phyloP scores from a whole-genome alignment of 2,113 vertebrate genomes.

The Aleadryas rufinucha region DNA sequence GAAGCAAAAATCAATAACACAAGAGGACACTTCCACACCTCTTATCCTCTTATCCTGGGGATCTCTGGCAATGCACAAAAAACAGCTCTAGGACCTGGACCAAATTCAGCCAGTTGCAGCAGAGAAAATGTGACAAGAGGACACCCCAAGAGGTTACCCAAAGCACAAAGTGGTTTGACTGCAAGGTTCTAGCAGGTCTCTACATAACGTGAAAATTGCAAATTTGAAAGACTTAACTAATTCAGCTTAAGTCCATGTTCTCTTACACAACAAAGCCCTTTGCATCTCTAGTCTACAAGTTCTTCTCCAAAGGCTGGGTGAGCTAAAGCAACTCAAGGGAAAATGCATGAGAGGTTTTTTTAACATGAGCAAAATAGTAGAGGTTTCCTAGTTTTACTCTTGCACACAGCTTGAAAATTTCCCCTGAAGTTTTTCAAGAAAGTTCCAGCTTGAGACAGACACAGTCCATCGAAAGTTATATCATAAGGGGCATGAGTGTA shows the following conservation, averaged over 20 bases:
- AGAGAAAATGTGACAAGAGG: background rate
- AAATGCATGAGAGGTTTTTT: background rate
- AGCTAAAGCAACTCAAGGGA: background rate
- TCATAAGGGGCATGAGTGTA: background rate
- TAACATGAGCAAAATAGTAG: background rate
- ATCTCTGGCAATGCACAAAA: background rate
- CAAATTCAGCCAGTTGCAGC: background rate
- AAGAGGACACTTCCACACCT: background rate
- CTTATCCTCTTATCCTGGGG: background rate
- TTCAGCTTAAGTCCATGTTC: background rate
- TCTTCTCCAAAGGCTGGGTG: background rate
- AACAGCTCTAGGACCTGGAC: background rate
- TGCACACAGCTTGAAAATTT: background rate
- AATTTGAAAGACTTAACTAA: background rate
- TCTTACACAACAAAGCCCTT: background rate
- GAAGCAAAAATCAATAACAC: background rate
- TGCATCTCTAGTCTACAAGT: background rate
- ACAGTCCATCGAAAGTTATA: background rate
- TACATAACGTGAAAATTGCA: fast-evolving
- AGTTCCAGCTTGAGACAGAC: background rate
- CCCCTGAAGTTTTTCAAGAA: background rate
- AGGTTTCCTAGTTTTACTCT: background rate
- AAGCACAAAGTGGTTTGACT: background rate
- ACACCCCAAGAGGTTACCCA: background rate
- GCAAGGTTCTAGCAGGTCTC: background rate